Evolutionary conservation across 2,113 vertebrate species (phyloP), one percentile per base, ranked within the genome.

Genomic region (Vidua chalybeata): DNA sequence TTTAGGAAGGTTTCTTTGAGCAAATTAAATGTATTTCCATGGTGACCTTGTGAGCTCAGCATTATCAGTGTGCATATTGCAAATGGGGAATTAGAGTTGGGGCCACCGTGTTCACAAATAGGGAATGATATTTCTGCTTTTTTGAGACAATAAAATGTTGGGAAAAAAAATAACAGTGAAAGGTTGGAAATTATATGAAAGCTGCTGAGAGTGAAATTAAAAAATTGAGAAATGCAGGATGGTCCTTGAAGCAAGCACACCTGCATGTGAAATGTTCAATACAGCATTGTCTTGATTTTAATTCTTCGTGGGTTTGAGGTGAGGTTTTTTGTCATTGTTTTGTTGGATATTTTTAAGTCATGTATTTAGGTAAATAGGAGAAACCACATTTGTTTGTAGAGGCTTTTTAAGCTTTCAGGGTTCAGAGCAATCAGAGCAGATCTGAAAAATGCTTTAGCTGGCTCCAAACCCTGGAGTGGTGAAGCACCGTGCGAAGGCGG

Each of bases 401-500:
- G 31, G 0, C 2, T 31, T 85, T 90, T 88, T 58, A 22, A 66
- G 27, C 27, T 78, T 55, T 63, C 2, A 3, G n/a, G 13, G 6
- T 31, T 77, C 43, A 55, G 48, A 73, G 52, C 35, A 66, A 54
- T 59, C 12, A 5, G 24, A 56, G 71, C 4, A 73, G 54, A 26
- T 20, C 24, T 62, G 31, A 18, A 23, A 52, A 69, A 52, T 7
- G 9, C 22, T 68, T 55, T 37, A 7, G 10, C 35, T 77, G 51
- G 18, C 48, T 59, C 20, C 0, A 2, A 15, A 69, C 1, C 33
- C 55, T 5, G 27, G 49, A 31, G 46, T 6, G 41, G 49, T 26
- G 54, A 17, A 55, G 33, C 19, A 13, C 14, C 0, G 0, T 16
- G n/a, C 0, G 13, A 22, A 45, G 39, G 22, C 0, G 0, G 26